A percentile compares a stretch with the other conserved stretches of the same genome.
Conservation (phyloP, 2,797 vertebrate species). For the Macropodus opercularis region DNA sequence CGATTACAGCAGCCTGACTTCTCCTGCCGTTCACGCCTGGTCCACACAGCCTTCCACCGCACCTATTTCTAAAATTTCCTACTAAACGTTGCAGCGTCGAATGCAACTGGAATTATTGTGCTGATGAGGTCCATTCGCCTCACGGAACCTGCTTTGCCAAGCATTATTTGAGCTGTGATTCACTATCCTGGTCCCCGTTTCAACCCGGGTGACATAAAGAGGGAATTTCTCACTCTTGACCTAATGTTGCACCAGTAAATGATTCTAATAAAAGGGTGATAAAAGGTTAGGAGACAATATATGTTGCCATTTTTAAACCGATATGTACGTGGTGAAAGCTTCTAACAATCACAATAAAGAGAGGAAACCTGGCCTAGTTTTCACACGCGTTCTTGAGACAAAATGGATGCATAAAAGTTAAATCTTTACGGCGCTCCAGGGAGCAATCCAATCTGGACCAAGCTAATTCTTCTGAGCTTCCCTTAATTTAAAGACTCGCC, state of each 20-base stretch:
- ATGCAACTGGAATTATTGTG: slow-evolving; percentile 59
- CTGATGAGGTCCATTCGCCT: slow-evolving; percentile 68
- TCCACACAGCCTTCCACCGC: slow-evolving; percentile 40
- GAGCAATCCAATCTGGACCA: slow-evolving; percentile 52
- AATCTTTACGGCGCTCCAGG: slow-evolving; percentile 61
- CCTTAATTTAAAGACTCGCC: slow-evolving; percentile 70
- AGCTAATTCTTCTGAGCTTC: slow-evolving; percentile 78
- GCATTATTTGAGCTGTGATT: slow-evolving; percentile 73
- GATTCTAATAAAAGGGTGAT: slow-evolving; percentile 59
- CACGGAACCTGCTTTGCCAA: slow-evolving; percentile 71
- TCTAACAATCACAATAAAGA: slow-evolving; percentile 74
- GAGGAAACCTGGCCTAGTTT: slow-evolving; percentile 74
- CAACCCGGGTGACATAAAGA: slow-evolving; percentile 44
- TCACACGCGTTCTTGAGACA: slow-evolving; percentile 61
- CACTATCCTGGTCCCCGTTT: slow-evolving; percentile 46
- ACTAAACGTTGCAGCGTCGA: slow-evolving; percentile 68
- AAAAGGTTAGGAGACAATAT: slow-evolving; percentile 65
- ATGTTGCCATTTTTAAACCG: slow-evolving; percentile 53
- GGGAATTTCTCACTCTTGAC: slow-evolving; percentile 59
- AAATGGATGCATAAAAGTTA: slow-evolving; percentile 66
- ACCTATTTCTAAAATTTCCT: slow-evolving; percentile 70
- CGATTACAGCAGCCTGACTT: slow-evolving; percentile 40
- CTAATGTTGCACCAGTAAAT: slow-evolving; percentile 35
- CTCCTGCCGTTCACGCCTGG: slow-evolving; percentile 27
- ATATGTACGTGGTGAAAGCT: slow-evolving; percentile 67